A percentile compares a stretch with the other conserved stretches of the same genome.
These are phyloP conservation scores for Typhlichthys eigenmanni DNA, from an alignment of 2,797 vertebrate genomes.

Conservation along the genomic window DNA sequence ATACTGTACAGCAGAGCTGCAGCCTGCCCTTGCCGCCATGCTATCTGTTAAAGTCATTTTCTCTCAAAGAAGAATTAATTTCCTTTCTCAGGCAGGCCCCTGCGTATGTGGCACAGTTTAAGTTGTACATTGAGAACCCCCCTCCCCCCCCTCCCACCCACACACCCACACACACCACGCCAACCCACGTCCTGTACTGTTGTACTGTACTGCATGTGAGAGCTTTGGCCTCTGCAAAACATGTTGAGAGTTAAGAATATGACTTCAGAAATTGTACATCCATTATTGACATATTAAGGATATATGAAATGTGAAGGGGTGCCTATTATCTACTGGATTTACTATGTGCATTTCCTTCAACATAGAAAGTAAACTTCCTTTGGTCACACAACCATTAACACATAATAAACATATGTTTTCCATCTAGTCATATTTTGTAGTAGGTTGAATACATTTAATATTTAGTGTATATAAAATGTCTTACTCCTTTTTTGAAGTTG, in stretches of 20 bases:
- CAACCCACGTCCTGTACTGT: too few species aligned
- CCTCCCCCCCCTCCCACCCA: background rate
- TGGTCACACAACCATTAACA: too few species aligned
- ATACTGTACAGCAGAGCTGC: constrained; percentile 42
- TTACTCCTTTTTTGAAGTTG: too few species aligned
- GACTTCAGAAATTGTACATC: background rate
- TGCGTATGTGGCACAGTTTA: constrained; percentile 61
- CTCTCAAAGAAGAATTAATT: constrained; percentile 91
- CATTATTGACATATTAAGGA: background rate
- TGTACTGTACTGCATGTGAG: too few species aligned
- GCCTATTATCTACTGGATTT: background rate
- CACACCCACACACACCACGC: too few species aligned
- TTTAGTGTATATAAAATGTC: too few species aligned
- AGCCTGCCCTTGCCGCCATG: constrained; percentile 49
- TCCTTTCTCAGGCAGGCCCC: constrained; percentile 79
- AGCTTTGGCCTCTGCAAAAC: constrained; percentile 19
- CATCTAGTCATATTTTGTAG: too few species aligned
- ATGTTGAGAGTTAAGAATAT: background rate
- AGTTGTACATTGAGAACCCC: constrained; percentile 40
- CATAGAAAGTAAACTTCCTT: too few species aligned
- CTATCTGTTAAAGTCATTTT: constrained; percentile 97
- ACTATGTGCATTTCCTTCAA: background rate
- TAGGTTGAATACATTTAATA: too few species aligned
- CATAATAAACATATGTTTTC: too few species aligned
- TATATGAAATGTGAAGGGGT: background rate